A percentile compares a stretch with the other conserved stretches of the same genome.
phyloP scores from a whole-genome alignment of 92 coral and sea anemone species.

The Phenganax stokvisi region DNA sequence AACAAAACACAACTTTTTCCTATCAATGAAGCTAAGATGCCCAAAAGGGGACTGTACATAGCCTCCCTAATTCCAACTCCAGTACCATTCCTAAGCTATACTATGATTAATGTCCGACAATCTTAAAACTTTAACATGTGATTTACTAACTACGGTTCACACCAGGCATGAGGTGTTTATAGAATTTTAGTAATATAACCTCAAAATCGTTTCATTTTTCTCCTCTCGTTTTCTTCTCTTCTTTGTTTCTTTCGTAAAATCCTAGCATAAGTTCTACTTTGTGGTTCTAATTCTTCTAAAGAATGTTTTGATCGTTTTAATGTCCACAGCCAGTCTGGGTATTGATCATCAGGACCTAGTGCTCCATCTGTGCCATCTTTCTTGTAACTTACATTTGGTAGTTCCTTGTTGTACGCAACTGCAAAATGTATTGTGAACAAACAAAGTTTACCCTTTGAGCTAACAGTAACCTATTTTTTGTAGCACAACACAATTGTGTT shows the following conservation, averaged over 20 bases:
- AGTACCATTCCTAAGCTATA: too few species aligned
- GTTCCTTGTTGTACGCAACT: neutral
- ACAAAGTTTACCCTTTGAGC: too few species aligned
- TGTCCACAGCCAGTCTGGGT: slow-evolving; percentile 25
- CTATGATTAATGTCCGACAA: too few species aligned
- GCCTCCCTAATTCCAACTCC: too few species aligned
- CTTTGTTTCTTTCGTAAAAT: slow-evolving; percentile 6
- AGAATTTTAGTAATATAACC: neutral
- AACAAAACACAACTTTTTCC: too few species aligned
- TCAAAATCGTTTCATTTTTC: slow-evolving; percentile 29
- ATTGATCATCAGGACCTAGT: slow-evolving; percentile 1
- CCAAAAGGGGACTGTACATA: too few species aligned
- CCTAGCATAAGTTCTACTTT: neutral
- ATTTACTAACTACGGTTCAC: too few species aligned
- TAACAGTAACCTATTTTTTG: too few species aligned
- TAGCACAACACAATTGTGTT: too few species aligned
- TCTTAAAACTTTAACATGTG: too few species aligned
- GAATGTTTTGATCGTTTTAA: neutral
- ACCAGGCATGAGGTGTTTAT: too few species aligned
- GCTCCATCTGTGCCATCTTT: neutral
- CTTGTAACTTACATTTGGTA: neutral
- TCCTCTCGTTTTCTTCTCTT: slow-evolving; percentile 20
- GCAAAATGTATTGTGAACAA: neutral
- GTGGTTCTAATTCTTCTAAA: slow-evolving; percentile 2
- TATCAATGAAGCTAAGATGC: too few species aligned